phyloP scores from a whole-genome alignment of 1,140 invertebrate genomes.

The Achroia grisella region DNA sequence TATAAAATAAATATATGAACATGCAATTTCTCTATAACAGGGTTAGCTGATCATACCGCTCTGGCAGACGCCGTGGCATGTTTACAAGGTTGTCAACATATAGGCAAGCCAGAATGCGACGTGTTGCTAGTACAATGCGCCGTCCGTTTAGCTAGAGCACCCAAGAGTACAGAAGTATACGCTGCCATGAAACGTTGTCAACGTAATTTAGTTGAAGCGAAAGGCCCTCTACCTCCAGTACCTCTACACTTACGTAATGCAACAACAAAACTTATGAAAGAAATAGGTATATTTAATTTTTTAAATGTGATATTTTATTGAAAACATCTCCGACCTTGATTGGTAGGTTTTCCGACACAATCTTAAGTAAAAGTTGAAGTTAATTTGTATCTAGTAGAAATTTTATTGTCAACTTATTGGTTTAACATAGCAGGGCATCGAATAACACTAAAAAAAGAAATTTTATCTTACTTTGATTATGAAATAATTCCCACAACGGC shows the following conservation, averaged over 20 bases:
- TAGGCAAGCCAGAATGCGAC: conserved; percentile 89
- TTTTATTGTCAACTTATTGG: too few species aligned
- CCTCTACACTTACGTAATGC: conserved; percentile 87
- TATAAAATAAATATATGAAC: too few species aligned
- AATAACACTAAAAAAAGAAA: too few species aligned
- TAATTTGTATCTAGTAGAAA: too few species aligned
- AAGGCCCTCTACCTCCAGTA: conserved; percentile 82
- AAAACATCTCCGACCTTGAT: too few species aligned
- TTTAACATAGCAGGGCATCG: too few species aligned
- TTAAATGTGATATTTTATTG: background rate
- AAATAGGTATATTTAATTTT: conserved; percentile 76
- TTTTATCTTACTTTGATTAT: too few species aligned
- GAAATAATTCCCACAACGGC: too few species aligned
- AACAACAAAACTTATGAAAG: conserved; percentile 85
- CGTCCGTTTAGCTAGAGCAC: conserved; percentile 83
- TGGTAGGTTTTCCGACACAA: too few species aligned
- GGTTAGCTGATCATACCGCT: conserved; percentile 74
- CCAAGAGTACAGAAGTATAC: conserved; percentile 84
- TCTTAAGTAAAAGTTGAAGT: too few species aligned
- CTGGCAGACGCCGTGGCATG: conserved; percentile 80
- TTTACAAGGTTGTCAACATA: conserved; percentile 85
- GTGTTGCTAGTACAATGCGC: conserved; percentile 85
- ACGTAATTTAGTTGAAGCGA: conserved; percentile 74
- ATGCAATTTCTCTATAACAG: conserved; percentile 26
- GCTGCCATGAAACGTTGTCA: conserved; percentile 79